Conservation (phyloP, 2,888 invertebrate species). For the Tineola bisselliella region DNA sequence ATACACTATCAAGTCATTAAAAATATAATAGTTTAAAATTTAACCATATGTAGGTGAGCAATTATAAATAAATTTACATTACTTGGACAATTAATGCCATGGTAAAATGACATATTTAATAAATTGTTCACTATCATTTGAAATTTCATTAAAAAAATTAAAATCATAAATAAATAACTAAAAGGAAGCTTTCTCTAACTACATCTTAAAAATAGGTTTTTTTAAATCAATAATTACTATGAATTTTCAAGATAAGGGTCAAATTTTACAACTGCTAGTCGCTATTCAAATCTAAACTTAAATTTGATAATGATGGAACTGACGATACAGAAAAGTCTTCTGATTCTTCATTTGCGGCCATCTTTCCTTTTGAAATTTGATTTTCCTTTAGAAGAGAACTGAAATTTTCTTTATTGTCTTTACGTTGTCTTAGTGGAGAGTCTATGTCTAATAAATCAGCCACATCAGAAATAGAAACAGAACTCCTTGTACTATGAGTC, state of each 20-base stretch:
- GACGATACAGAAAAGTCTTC: slow-evolving; percentile 55
- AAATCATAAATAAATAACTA: too few relatives aligned
- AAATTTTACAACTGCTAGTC: slow-evolving; percentile 25
- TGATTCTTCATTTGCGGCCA: slow-evolving; percentile 41
- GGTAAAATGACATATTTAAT: too few relatives aligned
- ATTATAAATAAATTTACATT: too few relatives aligned
- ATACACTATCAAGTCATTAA: too few relatives aligned
- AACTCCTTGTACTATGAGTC: slow-evolving; percentile 38
- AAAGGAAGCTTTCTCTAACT: not conserved
- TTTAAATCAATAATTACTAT: slow-evolving; percentile 2
- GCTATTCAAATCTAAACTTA: slow-evolving; percentile 58
- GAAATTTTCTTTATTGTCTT: slow-evolving; percentile 22
- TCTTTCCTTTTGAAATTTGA: slow-evolving; percentile 19
- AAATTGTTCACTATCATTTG: too few relatives aligned
- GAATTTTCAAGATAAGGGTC: not conserved
- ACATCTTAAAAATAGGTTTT: slow-evolving; percentile 16
- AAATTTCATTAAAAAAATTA: too few relatives aligned
- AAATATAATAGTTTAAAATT: too few relatives aligned
- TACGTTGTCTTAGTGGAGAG: slow-evolving; percentile 26
- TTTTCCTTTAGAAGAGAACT: not conserved
- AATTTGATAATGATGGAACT: slow-evolving; percentile 52
- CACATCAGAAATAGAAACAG: slow-evolving; percentile 55
- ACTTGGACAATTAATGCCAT: too few relatives aligned
- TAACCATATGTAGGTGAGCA: too few relatives aligned
- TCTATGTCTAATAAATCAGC: slow-evolving; percentile 39